phyloP scores from a whole-genome alignment of 1,140 invertebrate species.

The Polyergus mexicanus region DNA sequence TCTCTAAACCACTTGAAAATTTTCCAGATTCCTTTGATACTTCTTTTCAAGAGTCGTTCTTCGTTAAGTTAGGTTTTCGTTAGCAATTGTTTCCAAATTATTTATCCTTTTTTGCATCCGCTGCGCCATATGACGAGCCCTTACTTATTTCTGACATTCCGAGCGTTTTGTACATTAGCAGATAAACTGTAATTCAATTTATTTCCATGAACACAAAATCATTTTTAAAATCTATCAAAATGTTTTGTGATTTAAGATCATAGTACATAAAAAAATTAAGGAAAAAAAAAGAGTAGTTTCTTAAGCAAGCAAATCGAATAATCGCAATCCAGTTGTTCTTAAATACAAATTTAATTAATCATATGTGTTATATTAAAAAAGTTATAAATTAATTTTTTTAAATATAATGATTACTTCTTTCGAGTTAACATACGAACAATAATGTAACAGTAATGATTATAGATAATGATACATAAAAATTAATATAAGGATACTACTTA shows the following conservation, averaged over 20 bases:
- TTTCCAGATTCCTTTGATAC: constrained; percentile 17
- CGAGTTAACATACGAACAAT: background rate
- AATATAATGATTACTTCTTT: constrained; percentile 2
- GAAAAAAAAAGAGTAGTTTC: background rate
- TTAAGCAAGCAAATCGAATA: constrained; percentile 5
- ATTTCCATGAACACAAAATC: background rate
- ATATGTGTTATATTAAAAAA: background rate
- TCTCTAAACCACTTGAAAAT: background rate
- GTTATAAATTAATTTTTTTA: constrained; percentile 11
- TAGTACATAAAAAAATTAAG: background rate
- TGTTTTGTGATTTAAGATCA: background rate
- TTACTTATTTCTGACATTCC: constrained; percentile 94
- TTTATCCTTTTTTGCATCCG: constrained; percentile 75
- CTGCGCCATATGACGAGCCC: constrained; percentile 92
- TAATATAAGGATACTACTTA: constrained; percentile 86
- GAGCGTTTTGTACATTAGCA: constrained; percentile 92
- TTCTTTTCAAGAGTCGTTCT: constrained; percentile 1
- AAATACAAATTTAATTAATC: background rate
- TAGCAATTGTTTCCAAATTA: constrained; percentile 57
- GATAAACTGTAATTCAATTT: constrained; percentile 90
- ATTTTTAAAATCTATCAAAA: background rate
- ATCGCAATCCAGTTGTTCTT: background rate
- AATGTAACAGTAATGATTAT: background rate
- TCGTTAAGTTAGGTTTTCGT: no score
- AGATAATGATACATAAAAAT: background rate